These are phyloP conservation scores for Temnothorax longispinosus DNA, from an alignment of 1,140 invertebrate genomes.

Conservation along the genomic window DNA sequence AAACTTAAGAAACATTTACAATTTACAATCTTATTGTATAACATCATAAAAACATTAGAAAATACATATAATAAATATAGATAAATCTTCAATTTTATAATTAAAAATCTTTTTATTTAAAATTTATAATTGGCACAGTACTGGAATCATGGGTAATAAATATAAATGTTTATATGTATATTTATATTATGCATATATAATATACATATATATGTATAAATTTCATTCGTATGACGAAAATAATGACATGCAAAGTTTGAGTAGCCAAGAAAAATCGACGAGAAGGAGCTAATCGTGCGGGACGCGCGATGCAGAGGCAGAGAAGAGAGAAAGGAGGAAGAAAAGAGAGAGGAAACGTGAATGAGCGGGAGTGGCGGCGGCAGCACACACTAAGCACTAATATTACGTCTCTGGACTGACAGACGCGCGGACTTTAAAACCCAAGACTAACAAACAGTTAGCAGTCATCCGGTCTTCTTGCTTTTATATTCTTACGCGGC, in stretches of 20 bases:
- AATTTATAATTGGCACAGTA: not conserved
- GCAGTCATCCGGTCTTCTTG: conserved; percentile 86
- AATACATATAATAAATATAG: not conserved
- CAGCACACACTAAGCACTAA: conserved; percentile 83
- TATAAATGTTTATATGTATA: too few relatives aligned
- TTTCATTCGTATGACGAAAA: not conserved
- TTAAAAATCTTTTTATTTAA: not conserved
- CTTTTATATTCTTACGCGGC: conserved; percentile 83
- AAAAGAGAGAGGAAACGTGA: conserved; percentile 72
- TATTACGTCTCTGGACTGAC: conserved; percentile 86
- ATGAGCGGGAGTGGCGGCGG: conserved; percentile 76
- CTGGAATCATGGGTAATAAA: too few relatives aligned
- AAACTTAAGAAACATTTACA: too few relatives aligned
- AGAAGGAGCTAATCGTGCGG: not conserved
- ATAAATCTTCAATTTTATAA: not conserved
- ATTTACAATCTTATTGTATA: too few relatives aligned
- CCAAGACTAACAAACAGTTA: conserved; percentile 86
- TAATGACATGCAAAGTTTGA: not conserved
- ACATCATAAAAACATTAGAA: not conserved
- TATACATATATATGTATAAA: not conserved
- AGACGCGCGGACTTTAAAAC: conserved; percentile 86
- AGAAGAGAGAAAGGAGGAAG: conserved; percentile 67
- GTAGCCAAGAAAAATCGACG: conserved; percentile 6
- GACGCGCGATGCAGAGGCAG: conserved; percentile 45
- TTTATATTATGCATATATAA: too few relatives aligned